Evolutionary conservation across 1,140 invertebrate species (phyloP).

Genomic region (Diorhabda elongata): DNA sequence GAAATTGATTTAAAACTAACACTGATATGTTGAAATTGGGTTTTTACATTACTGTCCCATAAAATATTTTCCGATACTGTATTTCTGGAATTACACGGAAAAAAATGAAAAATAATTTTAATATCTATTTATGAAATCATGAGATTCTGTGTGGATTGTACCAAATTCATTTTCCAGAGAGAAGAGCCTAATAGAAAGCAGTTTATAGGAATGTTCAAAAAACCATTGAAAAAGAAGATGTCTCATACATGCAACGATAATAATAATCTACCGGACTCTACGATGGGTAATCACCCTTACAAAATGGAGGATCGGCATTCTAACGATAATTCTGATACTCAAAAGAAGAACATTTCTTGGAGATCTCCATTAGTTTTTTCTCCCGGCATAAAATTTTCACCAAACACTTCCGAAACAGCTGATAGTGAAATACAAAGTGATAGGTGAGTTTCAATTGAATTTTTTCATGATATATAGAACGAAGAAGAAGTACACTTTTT

Average conservation of each 20-base stretch:
- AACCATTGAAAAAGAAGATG: conserved; percentile 8
- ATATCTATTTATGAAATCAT: too few species aligned
- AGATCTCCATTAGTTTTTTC: conserved; percentile 33
- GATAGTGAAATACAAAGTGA: conserved; percentile 9
- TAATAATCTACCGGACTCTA: conserved; percentile 7
- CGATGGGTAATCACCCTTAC: background rate
- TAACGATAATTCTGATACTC: conserved; percentile 7
- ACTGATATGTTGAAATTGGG: too few species aligned
- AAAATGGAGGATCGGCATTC: background rate
- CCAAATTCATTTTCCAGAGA: background rate
- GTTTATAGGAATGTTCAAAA: background rate
- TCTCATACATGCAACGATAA: background rate
- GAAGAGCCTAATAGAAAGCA: background rate
- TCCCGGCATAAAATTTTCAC: conserved; percentile 28
- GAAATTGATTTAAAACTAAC: too few species aligned
- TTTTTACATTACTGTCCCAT: too few species aligned
- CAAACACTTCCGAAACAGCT: conserved; percentile 14
- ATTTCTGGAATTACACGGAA: too few species aligned
- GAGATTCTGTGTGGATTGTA: too few species aligned
- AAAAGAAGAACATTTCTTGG: conserved; percentile 31
- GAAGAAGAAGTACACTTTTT: background rate
- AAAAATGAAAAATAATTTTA: too few species aligned
- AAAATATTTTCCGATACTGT: too few species aligned
- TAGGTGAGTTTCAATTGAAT: conserved; percentile 6
- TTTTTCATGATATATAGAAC: background rate